phyloP scores from a whole-genome alignment of 2,113 vertebrate species.

The Lophius piscatorius region DNA sequence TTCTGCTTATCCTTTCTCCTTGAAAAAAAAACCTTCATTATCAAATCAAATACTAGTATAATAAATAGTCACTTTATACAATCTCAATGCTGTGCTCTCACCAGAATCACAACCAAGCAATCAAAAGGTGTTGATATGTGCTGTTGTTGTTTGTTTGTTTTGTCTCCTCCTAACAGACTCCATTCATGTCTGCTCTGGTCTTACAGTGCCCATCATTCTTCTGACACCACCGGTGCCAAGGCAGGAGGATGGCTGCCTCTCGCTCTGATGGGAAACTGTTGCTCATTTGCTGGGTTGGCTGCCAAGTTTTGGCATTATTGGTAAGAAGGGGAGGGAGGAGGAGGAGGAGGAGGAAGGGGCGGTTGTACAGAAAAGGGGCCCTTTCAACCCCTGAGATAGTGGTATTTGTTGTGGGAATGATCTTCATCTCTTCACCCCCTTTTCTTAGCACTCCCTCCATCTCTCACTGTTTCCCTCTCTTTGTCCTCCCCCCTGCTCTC shows the following conservation, averaged over 20 bases:
- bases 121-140: constrained; percentile 48
- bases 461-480: constrained; percentile 31
- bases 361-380: constrained; percentile 66
- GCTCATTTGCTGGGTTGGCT: constrained; percentile 75
- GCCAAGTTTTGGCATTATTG: constrained; percentile 83
- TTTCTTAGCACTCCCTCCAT: constrained; percentile 38
- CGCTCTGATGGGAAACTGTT: constrained; percentile 83
- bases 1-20: not conserved
- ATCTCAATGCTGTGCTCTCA: constrained; percentile 30
- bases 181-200: constrained; percentile 74
- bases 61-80: too few species aligned
- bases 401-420: constrained; percentile 75
- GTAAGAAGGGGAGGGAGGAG: constrained; percentile 21
- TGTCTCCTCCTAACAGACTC: constrained; percentile 44
- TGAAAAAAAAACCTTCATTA: not conserved
- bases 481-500: not conserved
- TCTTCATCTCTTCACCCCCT: constrained; percentile 56
- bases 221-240: constrained; percentile 75
- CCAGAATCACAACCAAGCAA: constrained; percentile 40
- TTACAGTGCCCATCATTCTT: constrained; percentile 77
- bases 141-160: too few species aligned
- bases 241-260: constrained; percentile 71
- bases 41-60: not conserved
- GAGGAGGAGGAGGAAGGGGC: not conserved
- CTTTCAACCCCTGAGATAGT: constrained; percentile 80